A percentile compares a stretch with the other conserved stretches of the same genome.
phyloP scores from a whole-genome alignment of 92 coral and sea anemone species.

The Plumapathes pennacea region DNA sequence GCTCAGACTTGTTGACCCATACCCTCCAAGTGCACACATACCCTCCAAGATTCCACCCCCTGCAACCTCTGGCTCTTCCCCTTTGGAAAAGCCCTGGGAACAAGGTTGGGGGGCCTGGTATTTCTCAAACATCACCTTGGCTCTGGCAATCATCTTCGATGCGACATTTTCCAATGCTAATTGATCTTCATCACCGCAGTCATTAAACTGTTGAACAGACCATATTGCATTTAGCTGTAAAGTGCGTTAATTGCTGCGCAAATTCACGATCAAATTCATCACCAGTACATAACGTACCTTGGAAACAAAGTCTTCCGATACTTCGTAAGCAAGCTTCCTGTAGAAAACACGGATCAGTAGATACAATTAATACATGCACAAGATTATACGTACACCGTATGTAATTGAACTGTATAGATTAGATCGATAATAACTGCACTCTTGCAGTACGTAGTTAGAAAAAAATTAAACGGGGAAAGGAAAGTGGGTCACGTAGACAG shows the following conservation, averaged over 20 bases:
- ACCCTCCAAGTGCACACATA: neutral
- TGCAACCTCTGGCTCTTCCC: neutral
- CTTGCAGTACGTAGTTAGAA: too few relatives aligned
- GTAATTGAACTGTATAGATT: too few relatives aligned
- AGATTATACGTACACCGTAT: too few relatives aligned
- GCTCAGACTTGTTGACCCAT: too few relatives aligned
- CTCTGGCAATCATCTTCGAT: slow-evolving; percentile 77
- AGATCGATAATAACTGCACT: too few relatives aligned
- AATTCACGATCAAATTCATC: neutral
- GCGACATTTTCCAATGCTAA: slow-evolving; percentile 67
- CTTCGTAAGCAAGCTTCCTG: slow-evolving; percentile 65
- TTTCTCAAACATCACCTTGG: slow-evolving; percentile 47
- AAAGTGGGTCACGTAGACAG: too few relatives aligned
- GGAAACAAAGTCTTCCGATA: slow-evolving; percentile 80
- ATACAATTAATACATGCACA: too few relatives aligned
- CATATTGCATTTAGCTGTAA: neutral
- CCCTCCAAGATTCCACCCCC: neutral
- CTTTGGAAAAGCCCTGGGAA: neutral
- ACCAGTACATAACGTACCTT: slow-evolving; percentile 38
- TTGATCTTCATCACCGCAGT: slow-evolving; percentile 74
- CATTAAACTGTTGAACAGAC: slow-evolving; percentile 67
- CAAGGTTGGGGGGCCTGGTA: neutral
- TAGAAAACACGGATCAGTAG: too few relatives aligned
- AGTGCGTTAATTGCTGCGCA: neutral
- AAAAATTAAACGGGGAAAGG: too few relatives aligned